These are phyloP conservation scores for Drosophila nr. perissopoda DNA, from an alignment of 2,888 invertebrate genomes.

Conservation along the genomic window DNA sequence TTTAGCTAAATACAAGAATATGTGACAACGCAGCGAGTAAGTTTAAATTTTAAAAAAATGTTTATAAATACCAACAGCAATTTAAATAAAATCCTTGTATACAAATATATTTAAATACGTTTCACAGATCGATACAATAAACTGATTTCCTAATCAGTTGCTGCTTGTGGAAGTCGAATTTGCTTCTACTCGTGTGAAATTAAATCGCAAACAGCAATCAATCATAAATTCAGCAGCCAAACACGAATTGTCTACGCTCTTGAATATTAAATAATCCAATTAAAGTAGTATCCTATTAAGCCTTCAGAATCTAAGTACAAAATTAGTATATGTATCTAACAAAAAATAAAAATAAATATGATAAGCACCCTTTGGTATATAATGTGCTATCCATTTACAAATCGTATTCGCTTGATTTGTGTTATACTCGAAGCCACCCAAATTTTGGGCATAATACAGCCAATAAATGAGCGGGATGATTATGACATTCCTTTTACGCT, in stretches of 20 bases:
- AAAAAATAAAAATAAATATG: neutral
- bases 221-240: slow-evolving; percentile 21
- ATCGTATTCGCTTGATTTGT: slow-evolving; percentile 18
- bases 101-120: neutral
- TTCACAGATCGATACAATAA: neutral
- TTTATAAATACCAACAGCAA: neutral
- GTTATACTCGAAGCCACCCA: slow-evolving; percentile 34
- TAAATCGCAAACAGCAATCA: slow-evolving; percentile 16
- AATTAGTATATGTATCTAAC: neutral
- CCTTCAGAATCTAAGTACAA: slow-evolving; percentile 18
- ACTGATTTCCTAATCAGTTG: neutral
- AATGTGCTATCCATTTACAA: neutral
- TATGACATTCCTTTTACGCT: slow-evolving; percentile 5
- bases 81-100: neutral
- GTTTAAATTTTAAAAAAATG: neutral
- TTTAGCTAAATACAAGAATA: too few species aligned
- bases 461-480: slow-evolving; percentile 1
- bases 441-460: slow-evolving; percentile 29
- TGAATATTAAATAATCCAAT: slow-evolving; percentile 5
- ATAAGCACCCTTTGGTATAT: neutral
- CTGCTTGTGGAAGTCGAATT: neutral
- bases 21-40: neutral
- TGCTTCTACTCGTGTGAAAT: neutral
- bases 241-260: neutral
- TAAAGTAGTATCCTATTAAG: slow-evolving; percentile 19